A percentile compares a stretch with the other conserved stretches of the same genome.
These are phyloP conservation scores for Dromiciops gliroides DNA, from an alignment of 2,113 vertebrate species.

Conservation along the genomic window DNA sequence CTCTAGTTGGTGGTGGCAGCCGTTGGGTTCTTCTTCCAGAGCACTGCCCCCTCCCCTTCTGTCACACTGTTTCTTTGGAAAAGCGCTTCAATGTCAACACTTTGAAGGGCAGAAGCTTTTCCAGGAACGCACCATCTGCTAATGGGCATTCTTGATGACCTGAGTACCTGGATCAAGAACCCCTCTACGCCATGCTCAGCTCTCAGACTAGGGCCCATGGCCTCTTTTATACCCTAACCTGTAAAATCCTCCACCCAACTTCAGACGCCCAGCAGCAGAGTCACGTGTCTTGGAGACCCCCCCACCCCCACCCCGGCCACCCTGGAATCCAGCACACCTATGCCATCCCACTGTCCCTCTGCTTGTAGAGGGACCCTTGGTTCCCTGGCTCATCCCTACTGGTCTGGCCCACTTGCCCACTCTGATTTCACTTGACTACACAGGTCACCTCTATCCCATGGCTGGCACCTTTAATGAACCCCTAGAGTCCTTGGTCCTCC, in stretches of 20 bases:
- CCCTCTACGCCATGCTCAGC: background rate
- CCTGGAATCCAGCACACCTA: too few relatives aligned
- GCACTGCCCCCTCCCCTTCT: background rate
- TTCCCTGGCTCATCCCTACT: background rate
- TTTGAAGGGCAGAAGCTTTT: slow-evolving; percentile 16
- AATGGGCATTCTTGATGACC: background rate
- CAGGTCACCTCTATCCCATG: background rate
- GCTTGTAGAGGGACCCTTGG: too few relatives aligned
- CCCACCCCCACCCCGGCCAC: too few relatives aligned
- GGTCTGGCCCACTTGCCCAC: background rate
- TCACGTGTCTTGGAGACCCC: too few relatives aligned
- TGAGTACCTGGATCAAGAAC: background rate
- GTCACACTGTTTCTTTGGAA: slow-evolving; percentile 23
- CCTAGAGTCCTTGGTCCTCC: too few relatives aligned
- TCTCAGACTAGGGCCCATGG: too few relatives aligned
- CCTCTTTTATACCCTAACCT: too few relatives aligned
- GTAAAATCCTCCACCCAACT: background rate
- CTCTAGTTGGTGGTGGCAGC: background rate
- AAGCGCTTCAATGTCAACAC: slow-evolving; percentile 54
- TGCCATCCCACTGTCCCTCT: too few relatives aligned
- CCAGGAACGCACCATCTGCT: background rate
- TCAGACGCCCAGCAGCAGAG: too few relatives aligned
- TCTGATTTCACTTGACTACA: background rate
- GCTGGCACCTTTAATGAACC: background rate
- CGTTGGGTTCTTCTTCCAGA: background rate